These are phyloP conservation scores for Lutra lutra DNA, from an alignment of 2,797 vertebrate genomes.

Conservation along the genomic window DNA sequence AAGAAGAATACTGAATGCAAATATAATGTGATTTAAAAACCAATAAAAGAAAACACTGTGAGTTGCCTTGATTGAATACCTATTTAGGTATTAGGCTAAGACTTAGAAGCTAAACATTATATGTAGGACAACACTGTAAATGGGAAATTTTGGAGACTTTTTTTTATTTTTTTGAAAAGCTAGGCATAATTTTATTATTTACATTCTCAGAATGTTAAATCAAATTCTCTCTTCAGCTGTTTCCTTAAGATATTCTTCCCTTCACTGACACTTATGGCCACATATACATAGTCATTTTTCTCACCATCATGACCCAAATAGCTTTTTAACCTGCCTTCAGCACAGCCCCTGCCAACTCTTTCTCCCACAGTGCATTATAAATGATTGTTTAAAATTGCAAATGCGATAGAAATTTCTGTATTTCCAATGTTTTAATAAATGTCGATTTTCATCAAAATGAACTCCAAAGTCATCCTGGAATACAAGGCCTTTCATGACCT, in stretches of 20 bases:
- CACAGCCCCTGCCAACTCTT: background rate
- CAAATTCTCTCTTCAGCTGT: background rate
- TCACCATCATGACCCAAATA: background rate
- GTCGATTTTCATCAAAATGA: background rate
- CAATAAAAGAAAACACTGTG: background rate
- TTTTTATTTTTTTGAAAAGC: background rate
- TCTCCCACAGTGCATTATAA: background rate
- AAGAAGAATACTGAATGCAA: background rate
- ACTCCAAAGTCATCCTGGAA: background rate
- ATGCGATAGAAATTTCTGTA: background rate
- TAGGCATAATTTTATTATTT: background rate
- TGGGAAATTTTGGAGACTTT: background rate
- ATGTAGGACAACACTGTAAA: background rate
- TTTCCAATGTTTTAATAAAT: background rate
- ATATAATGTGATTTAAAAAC: background rate
- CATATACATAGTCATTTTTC: background rate
- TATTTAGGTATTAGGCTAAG: background rate
- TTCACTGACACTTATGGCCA: background rate
- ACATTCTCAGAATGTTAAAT: background rate
- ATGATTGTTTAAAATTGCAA: background rate
- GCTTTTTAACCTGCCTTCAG: background rate
- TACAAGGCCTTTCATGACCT: background rate
- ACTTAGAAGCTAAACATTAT: background rate
- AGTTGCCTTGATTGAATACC: background rate
- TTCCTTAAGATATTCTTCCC: background rate